Evolutionary conservation across 2,113 vertebrate species (phyloP), one percentile per base, ranked within the genome.

Genomic region (Onychostruthus taczanowskii): DNA sequence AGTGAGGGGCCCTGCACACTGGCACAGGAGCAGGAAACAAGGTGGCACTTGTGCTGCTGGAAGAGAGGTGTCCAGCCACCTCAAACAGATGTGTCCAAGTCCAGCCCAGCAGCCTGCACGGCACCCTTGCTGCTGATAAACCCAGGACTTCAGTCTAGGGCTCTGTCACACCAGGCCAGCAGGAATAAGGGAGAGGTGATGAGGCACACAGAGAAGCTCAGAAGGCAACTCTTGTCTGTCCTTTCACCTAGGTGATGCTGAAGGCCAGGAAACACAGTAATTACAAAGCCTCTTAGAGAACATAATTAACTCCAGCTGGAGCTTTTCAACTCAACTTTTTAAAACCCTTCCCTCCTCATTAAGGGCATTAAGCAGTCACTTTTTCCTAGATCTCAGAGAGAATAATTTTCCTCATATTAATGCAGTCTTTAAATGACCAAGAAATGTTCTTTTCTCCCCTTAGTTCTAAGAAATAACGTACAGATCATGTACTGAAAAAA

Each of bases 61-160:
- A n/a, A 76, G 22, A 64, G 4, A 13, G 66, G 27, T 28, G 24
- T 52, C 41, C 41, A 37, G 53, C 62, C 43, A 39, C 53, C 58
- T n/a, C 20, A 26, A 30, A 20, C 3, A 43, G 72, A 84, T 9
- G 39, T 89, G 64, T 61, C 66, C 28, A 91, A 66, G 84, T 44
- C 64, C 84, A 39, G 49, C 18, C n/a, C 80, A 84, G 80, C 56
- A 89, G 78, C 78, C 82, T 47, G 31, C 10, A 4, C 3, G 56
- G 67, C 82, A 35, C 67, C 68, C 72, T 93, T 43, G 55, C 74
- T 73, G 77, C 77, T 94, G 87, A 96, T 95, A 94, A 94, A 84
- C n/a, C 21, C 67, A 78, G 90, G 78, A 91, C 94, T 95, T 95
- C 85, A 95, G 78, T 6, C 94, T 23, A 16, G 56, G 53, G n/a